These are phyloP conservation scores for Himalopsyche japonica DNA, from an alignment of 2,888 invertebrate species.

Conservation along the genomic window DNA sequence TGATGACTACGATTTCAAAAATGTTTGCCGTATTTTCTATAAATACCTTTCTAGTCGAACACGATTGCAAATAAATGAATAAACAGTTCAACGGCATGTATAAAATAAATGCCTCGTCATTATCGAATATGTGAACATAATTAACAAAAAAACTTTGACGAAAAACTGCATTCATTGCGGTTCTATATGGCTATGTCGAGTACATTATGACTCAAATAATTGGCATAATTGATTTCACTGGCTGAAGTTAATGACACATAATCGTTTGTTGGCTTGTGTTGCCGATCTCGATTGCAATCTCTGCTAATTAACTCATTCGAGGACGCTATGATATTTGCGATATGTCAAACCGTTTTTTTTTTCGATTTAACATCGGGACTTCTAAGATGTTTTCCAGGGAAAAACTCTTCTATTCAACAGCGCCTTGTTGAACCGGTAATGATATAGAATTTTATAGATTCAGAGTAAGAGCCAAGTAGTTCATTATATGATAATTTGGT, in stretches of 20 bases:
- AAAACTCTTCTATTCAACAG: too few relatives aligned
- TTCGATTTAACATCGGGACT: not conserved
- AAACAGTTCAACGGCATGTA: not conserved
- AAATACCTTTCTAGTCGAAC: not conserved
- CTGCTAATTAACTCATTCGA: not conserved
- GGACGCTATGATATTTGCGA: not conserved
- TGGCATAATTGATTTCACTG: slow-evolving; percentile 3
- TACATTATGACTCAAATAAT: not conserved
- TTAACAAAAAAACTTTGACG: not conserved
- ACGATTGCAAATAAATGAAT: not conserved
- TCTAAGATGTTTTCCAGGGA: too few relatives aligned
- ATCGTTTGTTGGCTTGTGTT: slow-evolving; percentile 11
- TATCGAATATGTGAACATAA: not conserved
- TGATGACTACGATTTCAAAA: too few relatives aligned
- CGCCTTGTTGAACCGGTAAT: too few relatives aligned
- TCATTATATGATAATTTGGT: too few relatives aligned
- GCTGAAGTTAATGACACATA: slow-evolving; percentile 14
- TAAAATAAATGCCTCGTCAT: not conserved
- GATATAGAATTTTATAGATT: too few relatives aligned
- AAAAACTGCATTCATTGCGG: not conserved
- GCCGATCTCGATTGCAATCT: not conserved
- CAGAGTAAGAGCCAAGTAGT: too few relatives aligned
- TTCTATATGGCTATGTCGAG: not conserved
- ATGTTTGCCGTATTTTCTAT: not conserved
- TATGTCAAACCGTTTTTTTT: not conserved